A percentile compares a stretch with the other conserved stretches of the same genome.
These are phyloP conservation scores for Scatophagus argus DNA, from an alignment of 2,113 vertebrate species.

Conservation along the genomic window DNA sequence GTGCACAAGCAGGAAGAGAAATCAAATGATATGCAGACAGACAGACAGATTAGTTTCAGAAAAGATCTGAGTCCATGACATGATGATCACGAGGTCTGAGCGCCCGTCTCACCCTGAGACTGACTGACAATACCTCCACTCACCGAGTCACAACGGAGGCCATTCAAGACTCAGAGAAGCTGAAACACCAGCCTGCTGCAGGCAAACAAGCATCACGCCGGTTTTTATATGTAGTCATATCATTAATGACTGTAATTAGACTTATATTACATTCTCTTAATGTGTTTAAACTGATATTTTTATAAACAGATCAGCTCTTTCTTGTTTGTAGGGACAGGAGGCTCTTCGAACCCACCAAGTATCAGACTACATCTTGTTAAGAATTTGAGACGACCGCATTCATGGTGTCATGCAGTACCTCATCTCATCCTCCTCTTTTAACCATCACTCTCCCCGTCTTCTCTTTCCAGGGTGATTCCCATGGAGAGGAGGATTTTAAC, in stretches of 20 bases:
- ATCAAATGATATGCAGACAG: neutral
- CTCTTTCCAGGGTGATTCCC: conserved; percentile 88
- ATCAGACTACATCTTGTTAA: too few species aligned
- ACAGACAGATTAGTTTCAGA: conserved; percentile 7
- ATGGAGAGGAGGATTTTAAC: conserved; percentile 94
- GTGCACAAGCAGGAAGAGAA: neutral
- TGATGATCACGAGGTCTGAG: conserved; percentile 40
- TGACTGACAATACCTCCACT: conserved; percentile 24
- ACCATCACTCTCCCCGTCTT: neutral
- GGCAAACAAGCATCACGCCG: too few species aligned
- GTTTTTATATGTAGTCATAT: too few species aligned
- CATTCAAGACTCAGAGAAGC: conserved; percentile 26
- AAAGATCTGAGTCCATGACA: conserved; percentile 41
- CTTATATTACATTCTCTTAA: neutral
- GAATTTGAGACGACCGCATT: neutral
- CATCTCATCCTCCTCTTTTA: neutral
- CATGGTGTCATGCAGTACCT: neutral
- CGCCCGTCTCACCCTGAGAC: conserved; percentile 26
- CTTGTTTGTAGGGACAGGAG: neutral
- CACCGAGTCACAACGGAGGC: conserved; percentile 34
- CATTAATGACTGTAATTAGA: too few species aligned
- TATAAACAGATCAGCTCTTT: neutral
- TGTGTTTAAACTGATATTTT: too few species aligned
- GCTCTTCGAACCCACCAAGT: neutral
- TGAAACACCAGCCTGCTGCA: neutral